Base-by-base conservation (phyloP, 2,113 vertebrate genomes). In the Myocastor coypus region DNA sequence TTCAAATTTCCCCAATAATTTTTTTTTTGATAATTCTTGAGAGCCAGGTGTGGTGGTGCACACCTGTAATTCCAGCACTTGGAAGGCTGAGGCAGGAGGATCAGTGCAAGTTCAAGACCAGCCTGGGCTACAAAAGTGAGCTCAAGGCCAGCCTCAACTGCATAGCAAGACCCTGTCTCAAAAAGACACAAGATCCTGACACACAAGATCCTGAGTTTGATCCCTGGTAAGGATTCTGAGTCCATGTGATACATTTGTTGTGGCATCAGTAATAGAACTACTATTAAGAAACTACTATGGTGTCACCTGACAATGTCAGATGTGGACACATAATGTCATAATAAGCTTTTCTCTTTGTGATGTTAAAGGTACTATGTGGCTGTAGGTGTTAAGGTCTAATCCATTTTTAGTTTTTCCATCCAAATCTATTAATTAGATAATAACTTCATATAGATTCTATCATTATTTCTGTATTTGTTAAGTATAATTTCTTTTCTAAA, bases 401-500 rank as follows among this genome's bases (percentile, higher is more conserved):
- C 3, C 34, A 8, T 87, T 66, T 37, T 40, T 50, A 87, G 80
- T 28, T 55, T 80, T 50, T 46, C n/a, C 46, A 37, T 75, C 55
- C 73, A 63, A 46, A 8, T 64, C 68, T 28, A 16, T 71, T 83
- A 86, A 42, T 64, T 61, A 92, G 19, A 83, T 83, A 10, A 77
- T 55, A 26, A 64, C 88, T 91, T 85, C 42, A 78, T 82, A 91
- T 75, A 93, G 91, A 83, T 37, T 64, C 66, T 86, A 55, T 83
- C 75, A 46, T 84, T 61, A 77, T 90, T 87, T 96, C 57, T 80
- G 32, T 80, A 63, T 81, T 85, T 88, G 83, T 91, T 85, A 46
- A 13, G 16, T 88, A 64, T 20, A 81, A 77, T 71, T 71, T 92
- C 20, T 83, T 94, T 37, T 92, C 85, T 73, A 71, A 90, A 97